These are phyloP conservation scores for Eulemur macaco DNA, from an alignment of 2,113 vertebrate genomes.

Conservation along the genomic window DNA sequence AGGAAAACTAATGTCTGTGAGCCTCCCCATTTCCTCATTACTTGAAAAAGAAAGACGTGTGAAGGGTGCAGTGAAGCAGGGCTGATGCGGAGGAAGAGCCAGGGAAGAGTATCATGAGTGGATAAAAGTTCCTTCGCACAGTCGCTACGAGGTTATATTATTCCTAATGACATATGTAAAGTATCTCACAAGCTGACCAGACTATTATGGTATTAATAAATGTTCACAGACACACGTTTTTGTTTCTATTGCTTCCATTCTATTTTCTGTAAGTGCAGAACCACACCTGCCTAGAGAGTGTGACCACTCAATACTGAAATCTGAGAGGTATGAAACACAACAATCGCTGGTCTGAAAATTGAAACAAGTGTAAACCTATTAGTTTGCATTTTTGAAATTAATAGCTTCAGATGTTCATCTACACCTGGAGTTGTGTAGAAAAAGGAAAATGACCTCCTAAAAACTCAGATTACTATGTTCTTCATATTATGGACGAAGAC, in stretches of 20 bases:
- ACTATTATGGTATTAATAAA: background rate
- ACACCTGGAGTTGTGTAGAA: background rate
- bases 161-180: background rate
- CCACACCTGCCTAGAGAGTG: background rate
- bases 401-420: background rate
- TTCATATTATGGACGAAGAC: background rate
- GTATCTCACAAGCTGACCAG: background rate
- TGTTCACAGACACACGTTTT: background rate
- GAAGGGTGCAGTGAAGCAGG: background rate
- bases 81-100: background rate
- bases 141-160: background rate
- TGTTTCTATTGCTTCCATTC: background rate
- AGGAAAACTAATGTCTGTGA: background rate
- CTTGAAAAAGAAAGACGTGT: background rate
- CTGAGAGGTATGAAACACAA: background rate
- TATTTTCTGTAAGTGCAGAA: background rate
- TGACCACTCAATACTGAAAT: background rate
- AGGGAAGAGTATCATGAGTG: background rate
- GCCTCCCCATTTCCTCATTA: background rate
- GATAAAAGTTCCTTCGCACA: background rate
- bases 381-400: background rate
- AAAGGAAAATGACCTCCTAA: background rate
- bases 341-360: background rate
- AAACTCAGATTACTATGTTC: background rate
- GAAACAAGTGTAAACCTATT: background rate